A percentile compares a stretch with the other conserved stretches of the same genome.
Conservation (phyloP, 2,113 vertebrate genomes). For the Silurus meridionalis region DNA sequence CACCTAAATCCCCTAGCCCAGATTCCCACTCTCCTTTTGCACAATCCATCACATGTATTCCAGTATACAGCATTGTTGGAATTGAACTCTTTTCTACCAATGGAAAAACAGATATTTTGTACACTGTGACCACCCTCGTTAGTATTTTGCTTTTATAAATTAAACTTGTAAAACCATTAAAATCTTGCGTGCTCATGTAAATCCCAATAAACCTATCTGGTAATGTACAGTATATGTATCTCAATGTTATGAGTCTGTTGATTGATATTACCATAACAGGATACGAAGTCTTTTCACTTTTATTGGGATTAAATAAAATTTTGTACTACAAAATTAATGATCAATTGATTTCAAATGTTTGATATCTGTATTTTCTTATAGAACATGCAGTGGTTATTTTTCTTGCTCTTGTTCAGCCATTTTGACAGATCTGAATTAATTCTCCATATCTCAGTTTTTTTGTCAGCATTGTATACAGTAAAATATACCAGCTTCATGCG, state of each 20-base stretch:
- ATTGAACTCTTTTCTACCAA: background rate
- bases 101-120: background rate
- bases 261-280: background rate
- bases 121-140: conserved; percentile 10
- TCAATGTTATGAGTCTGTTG: background rate
- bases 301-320: background rate
- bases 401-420: background rate
- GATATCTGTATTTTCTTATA: background rate
- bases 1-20: background rate
- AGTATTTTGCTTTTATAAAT: conserved; percentile 14
- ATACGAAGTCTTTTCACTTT: background rate
- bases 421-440: background rate
- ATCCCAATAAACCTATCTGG: conserved; percentile 1
- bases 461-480: background rate
- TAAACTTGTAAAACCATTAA: background rate
- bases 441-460: background rate
- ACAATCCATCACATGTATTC: background rate
- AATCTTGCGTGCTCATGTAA: background rate
- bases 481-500: no score
- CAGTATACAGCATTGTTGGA: background rate
- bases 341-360: background rate
- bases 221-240: background rate
- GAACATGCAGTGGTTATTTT: background rate
- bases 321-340: conserved; percentile 5
- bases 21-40: background rate